These are phyloP conservation scores for Drosophila affinis DNA, from an alignment of 2,888 invertebrate genomes.

Conservation along the genomic window DNA sequence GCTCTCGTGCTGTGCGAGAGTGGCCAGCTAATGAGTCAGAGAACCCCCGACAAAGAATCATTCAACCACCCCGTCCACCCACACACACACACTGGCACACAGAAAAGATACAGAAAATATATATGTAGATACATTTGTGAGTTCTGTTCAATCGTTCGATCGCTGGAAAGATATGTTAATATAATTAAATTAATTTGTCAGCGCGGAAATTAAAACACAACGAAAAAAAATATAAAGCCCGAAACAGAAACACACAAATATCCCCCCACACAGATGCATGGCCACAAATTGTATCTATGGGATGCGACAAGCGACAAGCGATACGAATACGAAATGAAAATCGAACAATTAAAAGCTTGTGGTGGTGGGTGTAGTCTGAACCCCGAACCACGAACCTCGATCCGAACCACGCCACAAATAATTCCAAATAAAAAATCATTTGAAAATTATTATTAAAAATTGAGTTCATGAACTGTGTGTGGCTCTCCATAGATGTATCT, in stretches of 20 bases:
- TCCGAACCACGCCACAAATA: slow-evolving; percentile 47
- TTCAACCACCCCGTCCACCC: slow-evolving; percentile 24
- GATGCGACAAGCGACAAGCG: slow-evolving; percentile 44
- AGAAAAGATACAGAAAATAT: slow-evolving; percentile 5
- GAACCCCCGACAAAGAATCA: slow-evolving; percentile 9
- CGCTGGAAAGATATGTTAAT: slow-evolving; percentile 79
- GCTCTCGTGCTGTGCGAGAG: neutral
- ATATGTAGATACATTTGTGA: slow-evolving; percentile 28
- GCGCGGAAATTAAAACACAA: slow-evolving; percentile 75
- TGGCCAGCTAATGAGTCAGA: slow-evolving; percentile 69
- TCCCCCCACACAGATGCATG: slow-evolving; percentile 13
- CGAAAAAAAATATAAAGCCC: slow-evolving; percentile 31
- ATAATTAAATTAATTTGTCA: slow-evolving; percentile 82
- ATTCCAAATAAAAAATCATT: slow-evolving; percentile 77
- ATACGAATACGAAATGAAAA: slow-evolving; percentile 65
- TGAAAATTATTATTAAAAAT: slow-evolving; percentile 78
- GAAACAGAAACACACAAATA: slow-evolving; percentile 30
- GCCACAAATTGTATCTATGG: slow-evolving; percentile 54
- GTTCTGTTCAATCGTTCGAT: slow-evolving; percentile 65
- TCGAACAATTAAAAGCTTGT: slow-evolving; percentile 67
- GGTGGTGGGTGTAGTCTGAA: slow-evolving; percentile 13
- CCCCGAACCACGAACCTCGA: slow-evolving; percentile 19
- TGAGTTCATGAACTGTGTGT: slow-evolving; percentile 71
- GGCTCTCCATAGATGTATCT: slow-evolving; percentile 46
- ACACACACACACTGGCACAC: neutral